Evolutionary conservation across 2,113 vertebrate genomes (phyloP), one percentile per base, ranked within the genome.

Genomic region (Emydocephalus ijimae): DNA sequence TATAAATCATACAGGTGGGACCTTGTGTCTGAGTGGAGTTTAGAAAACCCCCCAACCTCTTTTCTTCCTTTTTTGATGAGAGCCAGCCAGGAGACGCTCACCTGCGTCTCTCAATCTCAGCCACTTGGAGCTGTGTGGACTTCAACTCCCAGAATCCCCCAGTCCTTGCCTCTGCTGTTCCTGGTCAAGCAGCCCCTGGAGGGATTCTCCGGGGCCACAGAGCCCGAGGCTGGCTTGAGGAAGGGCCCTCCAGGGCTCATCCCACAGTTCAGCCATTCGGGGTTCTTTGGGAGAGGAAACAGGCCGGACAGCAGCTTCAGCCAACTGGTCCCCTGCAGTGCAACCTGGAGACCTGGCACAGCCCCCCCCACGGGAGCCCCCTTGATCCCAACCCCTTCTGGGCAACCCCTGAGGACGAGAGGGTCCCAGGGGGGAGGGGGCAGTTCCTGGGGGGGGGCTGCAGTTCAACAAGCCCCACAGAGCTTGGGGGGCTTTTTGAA

Each of bases 201-300:
- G 45, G 23, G 23, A 88, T 93, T 93, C 81, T 95, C 89, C 90
- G 92, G 95, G 94, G 94, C 96, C 94, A 95, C 95, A 92, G 96
- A 92, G 61, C 94, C 94, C 93, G 96, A 94, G 95, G 93, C 94
- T 88, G 23, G 89, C 57, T 55, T 94, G 93, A 96, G 94, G 93
- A 69, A 95, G 92, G 90, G 92, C 95, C 95, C 95, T 93, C 94
- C 61, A 81, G 95, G 94, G 88, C 93, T 88, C 95, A 93, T 90
- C 50, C 3, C 57, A 45, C 92, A 87, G 87, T 48, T 91, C 95
- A 92, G 88, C 89, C 92, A 9, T 34, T 24, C 88, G 20, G 48
- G 43, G 90, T 14, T 61, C 57, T 52, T 39, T n/a, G 85, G 87
- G 54, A 39, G 0, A 24, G 0, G 1, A 91, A 69, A 96, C 54